These are phyloP conservation scores for Cydia amplana DNA, from an alignment of 1,140 invertebrate species.

Conservation along the genomic window DNA sequence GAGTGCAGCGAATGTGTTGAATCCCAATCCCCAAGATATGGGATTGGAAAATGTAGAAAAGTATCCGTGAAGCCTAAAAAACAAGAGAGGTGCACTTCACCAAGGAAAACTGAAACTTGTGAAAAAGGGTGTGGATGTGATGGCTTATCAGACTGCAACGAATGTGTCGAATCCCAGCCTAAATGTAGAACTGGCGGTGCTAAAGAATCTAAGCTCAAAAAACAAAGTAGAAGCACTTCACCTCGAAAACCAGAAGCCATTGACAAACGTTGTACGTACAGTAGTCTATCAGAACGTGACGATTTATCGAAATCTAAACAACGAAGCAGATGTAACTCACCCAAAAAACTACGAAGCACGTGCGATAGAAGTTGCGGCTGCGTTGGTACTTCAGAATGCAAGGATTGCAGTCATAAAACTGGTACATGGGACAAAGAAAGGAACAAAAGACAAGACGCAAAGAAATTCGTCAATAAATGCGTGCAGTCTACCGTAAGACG, in stretches of 20 bases:
- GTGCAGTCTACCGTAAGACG: constrained; percentile 54
- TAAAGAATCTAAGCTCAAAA: not conserved
- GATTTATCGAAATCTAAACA: not conserved
- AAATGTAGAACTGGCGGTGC: not conserved
- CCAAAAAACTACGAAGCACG: not conserved
- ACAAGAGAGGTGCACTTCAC: not conserved
- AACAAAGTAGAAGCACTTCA: not conserved
- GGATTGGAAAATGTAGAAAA: not conserved
- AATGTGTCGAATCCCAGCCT: not conserved
- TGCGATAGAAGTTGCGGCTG: constrained; percentile 6
- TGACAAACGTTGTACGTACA: not conserved
- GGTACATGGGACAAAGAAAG: constrained; percentile 21
- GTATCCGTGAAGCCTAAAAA: not conserved
- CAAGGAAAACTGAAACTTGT: not conserved
- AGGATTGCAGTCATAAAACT: constrained; percentile 9
- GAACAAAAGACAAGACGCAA: constrained; percentile 34
- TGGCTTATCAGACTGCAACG: not conserved
- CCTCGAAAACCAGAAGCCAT: not conserved
- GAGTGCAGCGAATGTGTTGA: not conserved
- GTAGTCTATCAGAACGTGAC: not conserved
- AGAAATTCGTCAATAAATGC: constrained; percentile 53
- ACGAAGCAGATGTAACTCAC: not conserved
- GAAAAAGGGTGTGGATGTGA: constrained; percentile 7
- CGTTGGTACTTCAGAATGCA: not conserved
- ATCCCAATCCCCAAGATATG: not conserved